phyloP scores from a whole-genome alignment of 2,113 vertebrate species.

The Plecotus auritus region DNA sequence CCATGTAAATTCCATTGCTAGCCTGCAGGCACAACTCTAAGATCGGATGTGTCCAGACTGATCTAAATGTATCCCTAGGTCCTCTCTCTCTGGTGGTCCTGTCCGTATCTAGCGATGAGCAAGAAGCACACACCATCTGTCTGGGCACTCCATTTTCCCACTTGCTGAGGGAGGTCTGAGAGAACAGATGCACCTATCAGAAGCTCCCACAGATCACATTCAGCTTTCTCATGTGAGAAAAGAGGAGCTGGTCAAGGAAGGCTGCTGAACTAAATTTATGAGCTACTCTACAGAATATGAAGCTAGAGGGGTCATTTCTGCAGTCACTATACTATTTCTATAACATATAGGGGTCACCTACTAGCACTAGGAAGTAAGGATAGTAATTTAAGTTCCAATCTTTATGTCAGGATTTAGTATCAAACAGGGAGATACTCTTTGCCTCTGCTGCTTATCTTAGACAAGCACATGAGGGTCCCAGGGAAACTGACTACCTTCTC shows the following conservation, averaged over 20 bases:
- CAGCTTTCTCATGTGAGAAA: not conserved
- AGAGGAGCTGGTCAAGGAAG: not conserved
- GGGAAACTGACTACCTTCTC: not conserved
- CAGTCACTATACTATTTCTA: not conserved
- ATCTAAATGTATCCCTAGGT: not conserved
- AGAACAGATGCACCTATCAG: not conserved
- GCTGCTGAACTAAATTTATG: not conserved
- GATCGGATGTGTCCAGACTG: not conserved
- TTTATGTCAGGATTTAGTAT: not conserved
- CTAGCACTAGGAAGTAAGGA: not conserved
- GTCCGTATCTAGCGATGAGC: not conserved
- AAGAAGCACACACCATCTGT: not conserved
- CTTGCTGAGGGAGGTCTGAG: not conserved
- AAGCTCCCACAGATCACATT: not conserved
- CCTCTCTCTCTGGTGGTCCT: not conserved
- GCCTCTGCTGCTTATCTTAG: not conserved
- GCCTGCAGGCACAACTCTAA: not conserved
- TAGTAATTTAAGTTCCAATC: not conserved
- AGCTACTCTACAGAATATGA: not conserved
- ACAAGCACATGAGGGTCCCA: not conserved
- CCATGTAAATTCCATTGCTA: not conserved
- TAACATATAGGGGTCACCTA: not conserved
- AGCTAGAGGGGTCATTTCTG: not conserved
- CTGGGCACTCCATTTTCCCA: rapidly evolving
- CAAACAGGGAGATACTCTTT: not conserved